Percentiles rank a stretch among this genome's conserved stretches.
Conservation (phyloP, 2,888 invertebrate species). For the Gortyna flavago region DNA sequence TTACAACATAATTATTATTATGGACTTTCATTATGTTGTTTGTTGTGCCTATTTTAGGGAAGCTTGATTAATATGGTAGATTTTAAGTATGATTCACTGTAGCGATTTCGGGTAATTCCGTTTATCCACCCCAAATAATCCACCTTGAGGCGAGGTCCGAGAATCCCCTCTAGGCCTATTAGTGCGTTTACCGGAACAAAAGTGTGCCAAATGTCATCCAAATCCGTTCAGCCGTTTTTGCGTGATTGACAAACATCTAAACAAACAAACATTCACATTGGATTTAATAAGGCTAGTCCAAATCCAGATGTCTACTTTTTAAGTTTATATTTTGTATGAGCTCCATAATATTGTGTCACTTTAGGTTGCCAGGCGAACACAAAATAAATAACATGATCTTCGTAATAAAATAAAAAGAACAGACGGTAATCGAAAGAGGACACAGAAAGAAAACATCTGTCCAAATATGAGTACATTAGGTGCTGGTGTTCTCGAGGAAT, state of each 20-base stretch:
- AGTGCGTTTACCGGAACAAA: not conserved
- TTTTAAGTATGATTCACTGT: not conserved
- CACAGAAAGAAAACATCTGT: conserved; percentile 42
- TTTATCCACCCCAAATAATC: too few relatives aligned
- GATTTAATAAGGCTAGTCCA: not conserved
- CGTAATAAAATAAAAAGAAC: conserved; percentile 1
- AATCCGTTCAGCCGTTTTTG: not conserved
- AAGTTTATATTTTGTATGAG: not conserved
- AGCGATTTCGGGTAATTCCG: too few relatives aligned
- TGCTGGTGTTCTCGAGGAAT: conserved; percentile 25
- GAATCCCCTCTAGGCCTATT: too few relatives aligned
- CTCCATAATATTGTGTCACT: not conserved
- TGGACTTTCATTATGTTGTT: not conserved
- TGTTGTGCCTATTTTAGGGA: not conserved
- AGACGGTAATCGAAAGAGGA: conserved; percentile 12
- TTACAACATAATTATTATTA: conserved; percentile 26
- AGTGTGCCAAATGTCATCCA: not conserved
- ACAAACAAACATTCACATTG: not conserved
- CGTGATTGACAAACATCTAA: not conserved
- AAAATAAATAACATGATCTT: not conserved
- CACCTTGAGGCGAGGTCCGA: too few relatives aligned
- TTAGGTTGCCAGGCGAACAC: not conserved
- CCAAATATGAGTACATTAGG: conserved; percentile 31
- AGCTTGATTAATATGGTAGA: not conserved
- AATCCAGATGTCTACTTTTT: not conserved